Evolutionary conservation across 2,888 invertebrate genomes (phyloP).

Genomic region (Cataglyphis livida): DNA sequence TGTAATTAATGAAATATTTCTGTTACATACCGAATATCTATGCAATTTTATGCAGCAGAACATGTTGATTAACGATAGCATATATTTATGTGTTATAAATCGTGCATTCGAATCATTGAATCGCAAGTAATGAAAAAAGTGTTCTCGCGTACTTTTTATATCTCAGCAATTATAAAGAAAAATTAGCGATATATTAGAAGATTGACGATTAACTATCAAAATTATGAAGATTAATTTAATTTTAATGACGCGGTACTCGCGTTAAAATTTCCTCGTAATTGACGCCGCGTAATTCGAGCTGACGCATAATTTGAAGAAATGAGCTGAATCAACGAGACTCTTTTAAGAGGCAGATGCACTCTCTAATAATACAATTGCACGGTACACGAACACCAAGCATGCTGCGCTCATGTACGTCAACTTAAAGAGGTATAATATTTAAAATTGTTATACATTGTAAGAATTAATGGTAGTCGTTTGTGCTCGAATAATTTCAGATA

Average conservation of each 20-base stretch:
- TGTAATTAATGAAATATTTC: neutral
- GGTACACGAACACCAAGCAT: conserved; percentile 38
- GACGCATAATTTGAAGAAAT: conserved; percentile 40
- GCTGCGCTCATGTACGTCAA: conserved; percentile 30
- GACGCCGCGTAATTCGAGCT: conserved; percentile 5
- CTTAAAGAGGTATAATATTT: conserved; percentile 45
- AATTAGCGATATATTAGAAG: neutral
- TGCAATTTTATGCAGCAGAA: conserved; percentile 8
- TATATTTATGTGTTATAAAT: neutral
- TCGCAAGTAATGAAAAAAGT: neutral
- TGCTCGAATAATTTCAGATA: conserved; percentile 47
- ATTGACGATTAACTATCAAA: neutral
- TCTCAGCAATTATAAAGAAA: neutral
- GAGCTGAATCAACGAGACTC: conserved; percentile 23
- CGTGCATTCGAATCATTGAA: neutral
- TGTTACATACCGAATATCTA: neutral
- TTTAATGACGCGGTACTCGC: neutral
- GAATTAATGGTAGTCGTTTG: conserved; percentile 47
- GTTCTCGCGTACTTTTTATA: neutral
- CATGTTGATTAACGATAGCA: neutral
- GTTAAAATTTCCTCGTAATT: neutral
- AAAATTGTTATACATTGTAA: conserved; percentile 10
- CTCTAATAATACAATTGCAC: conserved; percentile 52
- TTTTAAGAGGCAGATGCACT: conserved; percentile 48
- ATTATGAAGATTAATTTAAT: neutral